These are phyloP conservation scores for Meiosimyza platycephala DNA, from an alignment of 2,888 invertebrate species.

Conservation along the genomic window DNA sequence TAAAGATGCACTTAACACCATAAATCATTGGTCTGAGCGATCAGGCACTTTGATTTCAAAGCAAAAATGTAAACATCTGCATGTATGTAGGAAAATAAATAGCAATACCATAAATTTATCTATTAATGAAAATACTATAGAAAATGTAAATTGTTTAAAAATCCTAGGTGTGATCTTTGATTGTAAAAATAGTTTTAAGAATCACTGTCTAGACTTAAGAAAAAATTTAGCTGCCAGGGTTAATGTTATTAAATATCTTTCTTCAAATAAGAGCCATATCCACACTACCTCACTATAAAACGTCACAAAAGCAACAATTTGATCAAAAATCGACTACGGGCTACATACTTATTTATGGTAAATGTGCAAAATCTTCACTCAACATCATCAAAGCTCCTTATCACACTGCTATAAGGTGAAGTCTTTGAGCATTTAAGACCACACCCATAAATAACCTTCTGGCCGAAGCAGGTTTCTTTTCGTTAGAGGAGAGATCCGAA, in stretches of 20 bases:
- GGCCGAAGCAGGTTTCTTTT: too few species aligned
- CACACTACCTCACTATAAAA: slow-evolving; percentile 11
- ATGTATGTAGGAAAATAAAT: too few species aligned
- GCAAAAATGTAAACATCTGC: too few species aligned
- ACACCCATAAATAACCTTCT: too few species aligned
- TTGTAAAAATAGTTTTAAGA: slow-evolving; percentile 18
- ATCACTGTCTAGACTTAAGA: slow-evolving; percentile 15
- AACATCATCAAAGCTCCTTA: too few species aligned
- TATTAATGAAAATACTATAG: not conserved
- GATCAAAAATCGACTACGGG: slow-evolving; percentile 28
- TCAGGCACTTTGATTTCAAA: too few species aligned
- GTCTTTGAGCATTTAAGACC: too few species aligned
- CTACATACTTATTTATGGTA: slow-evolving; percentile 20
- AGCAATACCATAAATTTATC: not conserved
- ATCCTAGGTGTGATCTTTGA: slow-evolving; percentile 19
- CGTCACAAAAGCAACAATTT: slow-evolving; percentile 20
- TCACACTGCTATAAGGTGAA: too few species aligned
- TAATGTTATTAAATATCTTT: slow-evolving; percentile 30
- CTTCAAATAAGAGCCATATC: slow-evolving; percentile 24
- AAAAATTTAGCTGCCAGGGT: slow-evolving; percentile 17
- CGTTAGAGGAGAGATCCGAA: too few species aligned
- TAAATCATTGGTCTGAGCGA: too few species aligned
- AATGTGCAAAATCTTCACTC: too few species aligned
- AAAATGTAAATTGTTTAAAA: slow-evolving; percentile 5
- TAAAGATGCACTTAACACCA: not conserved